Evolutionary conservation across 2,888 invertebrate species (phyloP).

Genomic region (Mesorhabditis belari): DNA sequence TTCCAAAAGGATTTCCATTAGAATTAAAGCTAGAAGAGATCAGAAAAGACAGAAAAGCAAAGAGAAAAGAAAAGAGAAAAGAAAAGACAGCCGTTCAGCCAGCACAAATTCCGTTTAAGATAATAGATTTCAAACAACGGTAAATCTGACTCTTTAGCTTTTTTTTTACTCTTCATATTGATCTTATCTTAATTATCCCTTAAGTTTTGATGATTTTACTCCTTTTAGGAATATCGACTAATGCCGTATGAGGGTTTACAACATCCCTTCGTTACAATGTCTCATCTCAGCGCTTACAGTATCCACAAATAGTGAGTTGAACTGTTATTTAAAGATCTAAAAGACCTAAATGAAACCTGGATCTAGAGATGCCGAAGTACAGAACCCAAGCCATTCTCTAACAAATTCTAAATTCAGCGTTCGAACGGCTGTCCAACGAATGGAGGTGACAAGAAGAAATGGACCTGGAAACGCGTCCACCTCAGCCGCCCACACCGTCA

Average conservation of each 20-base stretch:
- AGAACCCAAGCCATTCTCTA: background rate
- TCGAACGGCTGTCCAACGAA: background rate
- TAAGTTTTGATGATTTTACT: no score
- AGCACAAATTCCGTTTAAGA: no score
- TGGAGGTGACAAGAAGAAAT: background rate
- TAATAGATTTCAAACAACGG: no score
- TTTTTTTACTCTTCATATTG: no score
- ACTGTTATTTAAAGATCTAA: background rate
- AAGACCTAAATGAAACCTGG: background rate
- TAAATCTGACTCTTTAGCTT: no score
- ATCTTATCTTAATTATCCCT: no score
- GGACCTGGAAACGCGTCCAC: conserved; percentile 1
- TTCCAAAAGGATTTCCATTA: no score
- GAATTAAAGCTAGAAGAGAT: no score
- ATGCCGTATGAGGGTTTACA: conserved; percentile 64
- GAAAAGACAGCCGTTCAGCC: no score
- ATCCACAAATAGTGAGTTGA: conserved; percentile 34
- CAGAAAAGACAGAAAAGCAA: no score
- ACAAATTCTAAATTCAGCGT: background rate
- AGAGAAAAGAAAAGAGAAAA: no score
- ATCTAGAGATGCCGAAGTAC: background rate
- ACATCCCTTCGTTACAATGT: conserved; percentile 48
- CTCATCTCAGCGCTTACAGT: conserved; percentile 33
- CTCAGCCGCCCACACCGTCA: conserved; percentile 4
- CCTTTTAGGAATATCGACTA: conserved; percentile 86